Percentiles rank a stretch among this genome's conserved stretches.
phyloP scores from a whole-genome alignment of 2,797 vertebrate species.

The Pampus argenteus region DNA sequence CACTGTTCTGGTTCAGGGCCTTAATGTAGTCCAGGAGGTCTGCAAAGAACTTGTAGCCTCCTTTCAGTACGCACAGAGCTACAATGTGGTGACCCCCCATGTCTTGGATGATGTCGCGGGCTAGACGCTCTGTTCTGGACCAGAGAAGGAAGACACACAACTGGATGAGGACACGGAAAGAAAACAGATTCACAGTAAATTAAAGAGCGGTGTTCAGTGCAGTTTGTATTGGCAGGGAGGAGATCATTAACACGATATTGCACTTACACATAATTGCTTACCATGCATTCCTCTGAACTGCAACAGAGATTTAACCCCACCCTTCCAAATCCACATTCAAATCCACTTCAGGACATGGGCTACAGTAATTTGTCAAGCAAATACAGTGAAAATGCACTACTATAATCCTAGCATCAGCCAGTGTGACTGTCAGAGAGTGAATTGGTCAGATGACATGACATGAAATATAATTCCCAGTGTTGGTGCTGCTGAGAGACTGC shows the following conservation, averaged over 20 bases:
- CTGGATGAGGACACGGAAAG: background rate
- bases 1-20: conserved; percentile 88
- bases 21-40: conserved; percentile 92
- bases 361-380: conserved; percentile 48
- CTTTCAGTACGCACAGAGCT: conserved; percentile 91
- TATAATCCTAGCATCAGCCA: background rate
- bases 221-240: background rate
- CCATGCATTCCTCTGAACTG: conserved; percentile 11
- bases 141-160: conserved; percentile 11
- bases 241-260: conserved; percentile 2
- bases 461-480: background rate
- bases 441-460: conserved; percentile 4
- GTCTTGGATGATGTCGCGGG: conserved; percentile 88
- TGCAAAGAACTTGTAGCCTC: conserved; percentile 92
- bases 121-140: conserved; percentile 89
- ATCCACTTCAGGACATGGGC: conserved; percentile 14
- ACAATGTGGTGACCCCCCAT: conserved; percentile 90
- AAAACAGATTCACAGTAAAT: conserved; percentile 2
- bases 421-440: background rate
- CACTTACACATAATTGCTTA: conserved; percentile 37
- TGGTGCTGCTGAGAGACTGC: background rate
- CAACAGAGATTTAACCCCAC: background rate
- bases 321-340: conserved; percentile 42
- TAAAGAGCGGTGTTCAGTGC: background rate
- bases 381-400: too few relatives aligned